These are phyloP conservation scores for Cyprinodon diabolis DNA, from an alignment of 2,797 vertebrate genomes.

Conservation along the genomic window DNA sequence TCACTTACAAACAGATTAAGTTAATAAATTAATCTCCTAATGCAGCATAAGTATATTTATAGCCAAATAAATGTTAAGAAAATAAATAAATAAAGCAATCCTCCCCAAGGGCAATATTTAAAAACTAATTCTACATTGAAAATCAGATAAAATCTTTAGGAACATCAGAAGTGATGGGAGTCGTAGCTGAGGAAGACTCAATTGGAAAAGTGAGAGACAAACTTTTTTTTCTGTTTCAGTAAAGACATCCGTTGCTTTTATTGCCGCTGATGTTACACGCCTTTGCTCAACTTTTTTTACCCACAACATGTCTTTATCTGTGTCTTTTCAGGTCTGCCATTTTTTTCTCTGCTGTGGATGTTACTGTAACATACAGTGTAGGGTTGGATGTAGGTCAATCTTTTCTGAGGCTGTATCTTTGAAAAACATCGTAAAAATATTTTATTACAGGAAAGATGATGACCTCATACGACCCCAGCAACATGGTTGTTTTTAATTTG, in stretches of 20 bases:
- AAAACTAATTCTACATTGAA: no score
- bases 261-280: background rate
- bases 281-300: no score
- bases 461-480: background rate
- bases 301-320: background rate
- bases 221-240: background rate
- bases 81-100: no score
- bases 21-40: no score
- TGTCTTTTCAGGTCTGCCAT: background rate
- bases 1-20: no score
- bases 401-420: background rate
- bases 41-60: no score
- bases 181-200: background rate
- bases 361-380: background rate
- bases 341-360: background rate
- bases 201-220: background rate
- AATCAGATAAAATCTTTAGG: background rate
- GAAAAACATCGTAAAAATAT: background rate
- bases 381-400: background rate
- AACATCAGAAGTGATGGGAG: background rate
- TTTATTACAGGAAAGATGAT: conserved; percentile 10
- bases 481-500: background rate
- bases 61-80: no score
- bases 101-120: no score
- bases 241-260: background rate